phyloP scores from a whole-genome alignment of 2,888 invertebrate genomes.

The Meandrusa payeni region DNA sequence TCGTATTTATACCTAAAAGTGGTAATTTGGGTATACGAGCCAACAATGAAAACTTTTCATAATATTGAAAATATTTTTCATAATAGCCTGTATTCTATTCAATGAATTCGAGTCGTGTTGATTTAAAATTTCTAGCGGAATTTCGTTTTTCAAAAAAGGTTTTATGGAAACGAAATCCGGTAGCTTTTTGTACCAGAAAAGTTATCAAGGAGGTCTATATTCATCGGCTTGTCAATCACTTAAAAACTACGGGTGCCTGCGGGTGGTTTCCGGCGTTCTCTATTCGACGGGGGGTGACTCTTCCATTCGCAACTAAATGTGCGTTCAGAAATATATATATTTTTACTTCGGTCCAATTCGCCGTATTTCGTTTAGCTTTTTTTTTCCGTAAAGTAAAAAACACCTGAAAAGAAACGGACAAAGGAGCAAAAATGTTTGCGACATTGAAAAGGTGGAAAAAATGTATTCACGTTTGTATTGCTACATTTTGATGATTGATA shows the following conservation, averaged over 20 bases:
- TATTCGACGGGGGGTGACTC: conserved; percentile 11
- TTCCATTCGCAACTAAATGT: conserved; percentile 18
- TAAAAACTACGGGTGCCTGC: conserved; percentile 13
- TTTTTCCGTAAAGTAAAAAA: neutral
- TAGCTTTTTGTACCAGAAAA: conserved; percentile 11
- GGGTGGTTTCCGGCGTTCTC: conserved; percentile 6
- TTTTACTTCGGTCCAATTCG: conserved; percentile 1
- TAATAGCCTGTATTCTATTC: conserved; percentile 2
- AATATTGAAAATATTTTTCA: neutral
- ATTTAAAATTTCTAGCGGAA: neutral
- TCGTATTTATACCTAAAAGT: no score
- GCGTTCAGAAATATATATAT: conserved; percentile 8
- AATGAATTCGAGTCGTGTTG: conserved; percentile 1
- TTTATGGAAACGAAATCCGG: conserved; percentile 14
- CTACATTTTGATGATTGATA: no score
- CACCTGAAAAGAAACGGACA: neutral
- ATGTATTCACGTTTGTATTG: no score
- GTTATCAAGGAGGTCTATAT: conserved; percentile 21
- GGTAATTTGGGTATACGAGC: neutral
- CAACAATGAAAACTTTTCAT: neutral
- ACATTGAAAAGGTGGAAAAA: conserved; percentile 2
- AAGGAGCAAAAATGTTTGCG: neutral
- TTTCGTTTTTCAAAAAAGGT: conserved; percentile 9
- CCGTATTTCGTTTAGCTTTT: conserved; percentile 3
- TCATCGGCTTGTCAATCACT: conserved; percentile 22